Base-by-base conservation (phyloP, 2,797 vertebrate genomes). In the Tarsius wallacei region DNA sequence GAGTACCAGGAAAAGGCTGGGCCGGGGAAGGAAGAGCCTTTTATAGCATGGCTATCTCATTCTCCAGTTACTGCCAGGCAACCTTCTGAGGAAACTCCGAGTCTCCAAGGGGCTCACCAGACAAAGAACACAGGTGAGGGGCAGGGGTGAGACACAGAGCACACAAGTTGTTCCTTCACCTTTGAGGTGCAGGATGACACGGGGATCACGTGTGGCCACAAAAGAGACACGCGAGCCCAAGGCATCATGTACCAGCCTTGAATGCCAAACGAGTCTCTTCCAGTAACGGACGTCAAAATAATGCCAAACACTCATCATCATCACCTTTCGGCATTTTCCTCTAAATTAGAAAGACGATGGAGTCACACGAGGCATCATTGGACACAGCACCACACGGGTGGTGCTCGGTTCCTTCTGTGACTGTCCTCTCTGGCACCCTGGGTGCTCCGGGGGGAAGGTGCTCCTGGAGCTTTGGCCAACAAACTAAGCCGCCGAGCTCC, bases 331-430 rank as follows among this genome's bases (percentile, higher is more conserved):
- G 49, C 70, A 68, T 84, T 84, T 84, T 82, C 57, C 33, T 92
- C 77, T 49, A 80, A 94, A 17, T 19, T 1, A 81, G 61, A 92
- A 96, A 94, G 61, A 95, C 82, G 93, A 85, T 1, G 19, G 53
- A n/a, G 13, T 87, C 83, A 63, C 59, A 71, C 19, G 88, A 87
- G 55, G 11, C 0, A 47, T 97, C 95, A 96, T 47, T 88, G 80
- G 57, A 24, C 17, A 0, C 42, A 59, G 8, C 1, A 89, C 95
- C 66, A 57, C 51, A 22, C 61, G 77, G 71, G 66, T 26, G 76
- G 71, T 8, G 95, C 77, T 89, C 93, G 85, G 82, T 91, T 80
- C 61, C 51, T 98, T 90, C 85, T 97, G 97, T 82, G 96, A 95
- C 73, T 97, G 42, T 78, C 78, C 1, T 49, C 76, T 51, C 89